phyloP scores from a whole-genome alignment of 2,113 vertebrate genomes.

The Paraplagusia blochii region DNA sequence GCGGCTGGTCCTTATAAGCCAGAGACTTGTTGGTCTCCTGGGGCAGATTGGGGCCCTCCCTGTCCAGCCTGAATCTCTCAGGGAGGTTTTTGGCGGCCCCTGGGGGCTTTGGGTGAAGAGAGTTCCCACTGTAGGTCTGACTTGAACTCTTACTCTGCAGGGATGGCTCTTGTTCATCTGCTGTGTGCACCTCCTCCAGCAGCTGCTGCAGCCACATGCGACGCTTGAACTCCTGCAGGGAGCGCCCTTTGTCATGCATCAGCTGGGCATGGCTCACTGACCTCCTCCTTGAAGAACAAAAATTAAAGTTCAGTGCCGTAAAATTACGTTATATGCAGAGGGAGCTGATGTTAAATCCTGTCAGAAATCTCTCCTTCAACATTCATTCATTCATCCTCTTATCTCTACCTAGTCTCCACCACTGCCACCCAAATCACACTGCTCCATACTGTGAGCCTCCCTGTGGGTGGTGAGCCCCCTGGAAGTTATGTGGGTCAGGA shows the following conservation, averaged over 20 bases:
- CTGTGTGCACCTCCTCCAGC: slow-evolving; percentile 91
- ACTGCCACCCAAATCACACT: too few species aligned
- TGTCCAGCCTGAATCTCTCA: slow-evolving; percentile 76
- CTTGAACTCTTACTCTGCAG: slow-evolving; percentile 59
- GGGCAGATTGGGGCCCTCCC: slow-evolving; percentile 76
- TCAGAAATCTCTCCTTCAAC: too few species aligned
- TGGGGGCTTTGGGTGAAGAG: slow-evolving; percentile 82
- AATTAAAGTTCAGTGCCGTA: neutral
- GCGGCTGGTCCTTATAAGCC: slow-evolving; percentile 84
- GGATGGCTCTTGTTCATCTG: slow-evolving; percentile 73
- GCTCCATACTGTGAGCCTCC: too few species aligned
- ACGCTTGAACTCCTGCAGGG: slow-evolving; percentile 87
- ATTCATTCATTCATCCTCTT: too few species aligned
- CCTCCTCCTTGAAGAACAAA: slow-evolving; percentile 78
- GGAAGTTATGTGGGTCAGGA: too few species aligned
- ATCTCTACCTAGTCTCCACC: too few species aligned
- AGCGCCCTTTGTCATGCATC: slow-evolving; percentile 92
- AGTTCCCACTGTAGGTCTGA: slow-evolving; percentile 66
- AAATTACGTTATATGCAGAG: neutral
- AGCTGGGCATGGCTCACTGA: slow-evolving; percentile 96
- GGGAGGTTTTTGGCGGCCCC: slow-evolving; percentile 87
- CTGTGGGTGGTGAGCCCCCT: too few species aligned
- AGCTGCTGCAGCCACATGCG: slow-evolving; percentile 88
- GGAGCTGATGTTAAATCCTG: too few species aligned
- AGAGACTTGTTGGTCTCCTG: slow-evolving; percentile 95